Evolutionary conservation across 2,113 vertebrate genomes (phyloP), one percentile per base, ranked within the genome.

Genomic region (Dermatemys mawii): DNA sequence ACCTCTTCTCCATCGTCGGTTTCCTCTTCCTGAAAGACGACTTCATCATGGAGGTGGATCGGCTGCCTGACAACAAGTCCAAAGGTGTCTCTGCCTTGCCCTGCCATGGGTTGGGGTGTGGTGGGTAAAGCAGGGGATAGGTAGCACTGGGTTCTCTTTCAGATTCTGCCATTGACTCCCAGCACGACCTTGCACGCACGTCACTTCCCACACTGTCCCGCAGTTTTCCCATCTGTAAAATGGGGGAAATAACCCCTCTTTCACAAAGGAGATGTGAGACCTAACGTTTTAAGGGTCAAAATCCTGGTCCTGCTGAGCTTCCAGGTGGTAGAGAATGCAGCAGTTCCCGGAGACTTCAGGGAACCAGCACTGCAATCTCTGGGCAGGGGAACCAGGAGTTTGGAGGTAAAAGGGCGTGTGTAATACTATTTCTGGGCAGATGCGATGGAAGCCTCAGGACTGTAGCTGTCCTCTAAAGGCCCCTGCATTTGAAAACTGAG

Each of bases 1-100:
- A 99, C 98, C 99, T 99, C 94, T 99, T 99, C 98, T 99, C 99
- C 97, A 99, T 99, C 7, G 99, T 99, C 29, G 99, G 99, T 94
- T 99, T 99, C 98, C 98, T 99, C 2, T 99, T 98, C 95, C 98
- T 99, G 81, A 99, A 99, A 97, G 98, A 99, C 46, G 99, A 99
- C 96, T 99, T 99, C 98, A 99, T 99, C 94, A 98, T 99, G 93
- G 99, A 99, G 97, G 99, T 99, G 21, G 99, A 99, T 96, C 98
- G 96, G 35, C 98, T 99, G 94, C 95, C 96, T 1, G 85, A 94
- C 94, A 98, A 97, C 96, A 98, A 97, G 88, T 96, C 97, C 82
- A 96, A 95, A 98, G 98, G 98, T 98, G 14, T 92, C 14, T 75
- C 55, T 24, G 49, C 38, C 5, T 35, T 14, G 79, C 44, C 49